Conservation (phyloP, 2,888 invertebrate genomes). For the Drosophila pseudotalamancana region DNA sequence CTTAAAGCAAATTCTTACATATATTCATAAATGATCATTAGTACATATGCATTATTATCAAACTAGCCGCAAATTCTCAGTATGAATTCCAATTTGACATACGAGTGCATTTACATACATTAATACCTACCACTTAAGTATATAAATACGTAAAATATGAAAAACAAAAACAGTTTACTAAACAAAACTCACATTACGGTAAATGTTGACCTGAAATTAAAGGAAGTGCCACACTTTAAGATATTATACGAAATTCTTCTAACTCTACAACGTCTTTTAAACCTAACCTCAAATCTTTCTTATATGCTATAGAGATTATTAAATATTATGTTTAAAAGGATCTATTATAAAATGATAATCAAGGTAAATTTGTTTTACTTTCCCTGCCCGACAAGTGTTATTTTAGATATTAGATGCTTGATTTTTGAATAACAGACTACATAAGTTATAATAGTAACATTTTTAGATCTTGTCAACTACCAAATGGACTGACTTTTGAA, state of each 20-base stretch:
- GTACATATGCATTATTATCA: slow-evolving; percentile 24
- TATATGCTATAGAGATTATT: too few relatives aligned
- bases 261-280: slow-evolving; percentile 21
- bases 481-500: not conserved
- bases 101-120: slow-evolving; percentile 48
- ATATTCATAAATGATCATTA: slow-evolving; percentile 40
- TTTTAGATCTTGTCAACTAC: not conserved
- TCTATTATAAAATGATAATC: too few relatives aligned
- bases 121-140: slow-evolving; percentile 41
- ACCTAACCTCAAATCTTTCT: too few relatives aligned
- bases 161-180: slow-evolving; percentile 34
- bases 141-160: slow-evolving; percentile 32
- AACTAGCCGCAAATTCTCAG: slow-evolving; percentile 53
- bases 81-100: slow-evolving; percentile 43
- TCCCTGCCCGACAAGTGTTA: too few relatives aligned
- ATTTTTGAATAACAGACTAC: too few relatives aligned
- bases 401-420: too few relatives aligned
- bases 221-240: slow-evolving; percentile 33
- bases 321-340: too few relatives aligned
- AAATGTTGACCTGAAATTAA: slow-evolving; percentile 19
- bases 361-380: too few relatives aligned
- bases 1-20: slow-evolving; percentile 49
- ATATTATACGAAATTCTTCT: slow-evolving; percentile 38
- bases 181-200: slow-evolving; percentile 21
- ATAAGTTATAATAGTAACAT: too few relatives aligned